Base-by-base conservation (phyloP, 2,797 vertebrate genomes). In the Hylomyscus alleni region DNA sequence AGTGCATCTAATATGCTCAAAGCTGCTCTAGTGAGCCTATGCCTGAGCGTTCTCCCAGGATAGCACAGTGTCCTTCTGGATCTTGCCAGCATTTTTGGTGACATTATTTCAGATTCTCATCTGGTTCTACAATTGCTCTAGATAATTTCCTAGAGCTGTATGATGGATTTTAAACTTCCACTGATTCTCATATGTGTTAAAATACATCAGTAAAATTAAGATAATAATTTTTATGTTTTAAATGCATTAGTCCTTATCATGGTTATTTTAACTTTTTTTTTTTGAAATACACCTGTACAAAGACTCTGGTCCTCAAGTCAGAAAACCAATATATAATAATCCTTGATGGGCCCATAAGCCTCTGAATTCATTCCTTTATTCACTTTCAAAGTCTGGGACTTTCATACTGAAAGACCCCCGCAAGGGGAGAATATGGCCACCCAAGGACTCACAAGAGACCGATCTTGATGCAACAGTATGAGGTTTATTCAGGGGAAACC, bases 61-160 rank as follows among this genome's bases (percentile, higher is more conserved):
- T 50, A 78, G 69, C 89, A 67, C 4, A 22, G 5, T 47, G 14
- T 60, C 78, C 83, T 87, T 81, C 62, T 91, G 62, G 78, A 50
- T 73, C 60, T 58, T 83, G 6, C 19, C 44, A 31, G 81, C 9
- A n/a, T 60, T 94, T 96, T 20, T 47, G 40, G 44, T 40, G 93
- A 94, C 26, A 91, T 96, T 80, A 80, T 34, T 80, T 91, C 50
- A 91, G 26, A 87, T 91, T 96, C 67, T 10, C 54, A 19, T 73
- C 62, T 89, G 24, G 54, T 50, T 87, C 83, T 93, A 60, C 69
- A 69, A 24, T 91, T 80, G 69, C 40, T 40, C 31, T 8, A 72
- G 44, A 58, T 65, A 88, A 90, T 95, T 94, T 96, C 75, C 73
- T 75, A 94, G 75, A 82, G 97, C 86, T 80, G 90, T 67, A 73